Evolutionary conservation across 2,797 vertebrate genomes (phyloP).

Genomic region (Sarcophilus harrisii): DNA sequence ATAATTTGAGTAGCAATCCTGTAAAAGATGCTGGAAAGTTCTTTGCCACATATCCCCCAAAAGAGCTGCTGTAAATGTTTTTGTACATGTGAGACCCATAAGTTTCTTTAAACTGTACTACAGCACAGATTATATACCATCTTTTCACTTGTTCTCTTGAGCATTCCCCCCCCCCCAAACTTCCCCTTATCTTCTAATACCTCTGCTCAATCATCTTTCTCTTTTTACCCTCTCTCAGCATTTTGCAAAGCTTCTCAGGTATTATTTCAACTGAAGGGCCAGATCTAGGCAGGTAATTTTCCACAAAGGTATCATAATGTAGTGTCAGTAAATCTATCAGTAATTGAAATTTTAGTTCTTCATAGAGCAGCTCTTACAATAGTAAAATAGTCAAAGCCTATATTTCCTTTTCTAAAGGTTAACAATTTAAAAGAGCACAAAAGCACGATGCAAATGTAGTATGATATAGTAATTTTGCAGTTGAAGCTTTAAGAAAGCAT

Average conservation of each 20-base stretch:
- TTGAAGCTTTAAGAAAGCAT: constrained; percentile 40
- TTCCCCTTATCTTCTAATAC: not conserved
- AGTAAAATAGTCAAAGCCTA: constrained; percentile 36
- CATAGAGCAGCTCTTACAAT: constrained; percentile 33
- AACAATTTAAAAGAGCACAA: constrained; percentile 27
- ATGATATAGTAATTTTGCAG: constrained; percentile 1
- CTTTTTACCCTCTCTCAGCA: constrained; percentile 49
- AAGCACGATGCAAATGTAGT: constrained; percentile 33
- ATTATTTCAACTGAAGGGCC: constrained; percentile 55
- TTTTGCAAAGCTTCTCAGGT: constrained; percentile 42
- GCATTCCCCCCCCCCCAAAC: not conserved
- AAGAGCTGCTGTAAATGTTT: not conserved
- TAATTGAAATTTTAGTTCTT: constrained; percentile 46
- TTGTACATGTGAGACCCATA: not conserved
- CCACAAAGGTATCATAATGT: constrained; percentile 32
- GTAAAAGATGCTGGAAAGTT: not conserved
- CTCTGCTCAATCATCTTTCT: not conserved
- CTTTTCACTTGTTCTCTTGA: not conserved
- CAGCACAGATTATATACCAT: not conserved
- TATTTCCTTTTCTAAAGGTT: constrained; percentile 28
- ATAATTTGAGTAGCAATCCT: not conserved
- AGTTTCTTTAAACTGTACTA: not conserved
- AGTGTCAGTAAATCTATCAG: constrained; percentile 50
- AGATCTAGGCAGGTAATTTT: constrained; percentile 53
- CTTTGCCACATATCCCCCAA: not conserved